Evolutionary conservation across 2,113 vertebrate species (phyloP).

Genomic region (Conger conger): DNA sequence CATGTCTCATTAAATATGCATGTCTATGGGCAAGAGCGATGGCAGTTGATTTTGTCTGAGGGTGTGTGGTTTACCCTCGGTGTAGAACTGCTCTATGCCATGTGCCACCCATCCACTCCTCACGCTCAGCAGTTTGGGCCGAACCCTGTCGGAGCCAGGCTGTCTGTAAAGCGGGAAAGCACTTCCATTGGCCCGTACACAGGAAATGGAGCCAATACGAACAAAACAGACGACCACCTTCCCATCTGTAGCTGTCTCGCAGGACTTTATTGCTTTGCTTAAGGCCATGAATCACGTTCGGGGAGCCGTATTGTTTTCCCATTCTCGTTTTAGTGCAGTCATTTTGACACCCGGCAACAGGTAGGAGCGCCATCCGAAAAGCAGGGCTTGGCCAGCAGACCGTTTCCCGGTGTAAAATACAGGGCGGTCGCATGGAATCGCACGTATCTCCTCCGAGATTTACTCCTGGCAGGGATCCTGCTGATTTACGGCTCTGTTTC

Average conservation of each 20-base stretch:
- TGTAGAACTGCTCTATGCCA: background rate
- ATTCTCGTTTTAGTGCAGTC: background rate
- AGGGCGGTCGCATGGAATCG: slow-evolving; percentile 8
- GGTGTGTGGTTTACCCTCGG: no score
- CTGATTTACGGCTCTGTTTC: slow-evolving; percentile 20
- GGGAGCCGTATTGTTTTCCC: background rate
- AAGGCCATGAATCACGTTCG: slow-evolving; percentile 17
- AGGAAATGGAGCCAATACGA: background rate
- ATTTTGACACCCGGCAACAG: slow-evolving; percentile 2
- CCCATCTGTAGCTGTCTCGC: background rate
- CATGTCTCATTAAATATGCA: no score
- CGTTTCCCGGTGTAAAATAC: background rate
- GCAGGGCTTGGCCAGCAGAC: slow-evolving; percentile 11
- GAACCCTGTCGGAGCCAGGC: no score
- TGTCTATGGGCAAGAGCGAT: no score
- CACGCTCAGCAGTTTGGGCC: no score
- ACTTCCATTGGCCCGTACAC: background rate
- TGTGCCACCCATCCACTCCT: background rate
- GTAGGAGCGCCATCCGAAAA: slow-evolving; percentile 8
- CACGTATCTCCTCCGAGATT: slow-evolving; percentile 8
- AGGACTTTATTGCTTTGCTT: background rate
- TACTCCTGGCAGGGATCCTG: slow-evolving; percentile 6
- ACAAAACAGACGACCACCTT: background rate
- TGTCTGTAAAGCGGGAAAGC: no score
- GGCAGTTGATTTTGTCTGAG: no score